Conservation (phyloP, 2,888 invertebrate genomes). For the Hyalella azteca region DNA sequence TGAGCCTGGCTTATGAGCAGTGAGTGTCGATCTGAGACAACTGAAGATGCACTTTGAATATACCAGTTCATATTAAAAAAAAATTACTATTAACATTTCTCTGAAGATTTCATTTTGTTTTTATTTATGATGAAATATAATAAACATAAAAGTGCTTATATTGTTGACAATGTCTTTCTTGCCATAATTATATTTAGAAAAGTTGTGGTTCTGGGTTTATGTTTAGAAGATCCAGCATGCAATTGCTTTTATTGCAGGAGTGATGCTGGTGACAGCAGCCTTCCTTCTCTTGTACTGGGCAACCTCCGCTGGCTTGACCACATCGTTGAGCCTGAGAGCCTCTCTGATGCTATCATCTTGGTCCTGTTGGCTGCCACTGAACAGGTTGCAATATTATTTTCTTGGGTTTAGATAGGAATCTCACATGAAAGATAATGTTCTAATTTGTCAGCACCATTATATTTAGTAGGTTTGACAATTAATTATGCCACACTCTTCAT, state of each 20-base stretch:
- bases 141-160: not conserved
- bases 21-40: constrained; percentile 37
- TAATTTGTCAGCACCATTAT: no score
- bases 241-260: constrained; percentile 39
- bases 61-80: no score
- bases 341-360: constrained; percentile 57
- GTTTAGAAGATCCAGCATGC: not conserved
- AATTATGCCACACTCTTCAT: no score
- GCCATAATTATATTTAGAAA: not conserved
- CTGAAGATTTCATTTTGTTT: not conserved
- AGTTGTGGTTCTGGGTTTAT: not conserved
- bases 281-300: constrained; percentile 56
- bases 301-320: constrained; percentile 58
- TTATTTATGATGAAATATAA: not conserved
- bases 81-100: no score
- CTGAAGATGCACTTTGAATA: not conserved
- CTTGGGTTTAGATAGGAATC: no score
- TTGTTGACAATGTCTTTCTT: not conserved
- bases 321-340: constrained; percentile 48
- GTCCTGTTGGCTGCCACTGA: constrained; percentile 54
- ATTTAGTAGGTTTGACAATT: no score
- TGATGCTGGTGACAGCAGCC: constrained; percentile 39
- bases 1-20: constrained; percentile 55
- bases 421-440: no score
- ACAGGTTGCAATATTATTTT: no score